Conservation (phyloP, 2,888 invertebrate genomes). For the Mesochorus sp. region DNA sequence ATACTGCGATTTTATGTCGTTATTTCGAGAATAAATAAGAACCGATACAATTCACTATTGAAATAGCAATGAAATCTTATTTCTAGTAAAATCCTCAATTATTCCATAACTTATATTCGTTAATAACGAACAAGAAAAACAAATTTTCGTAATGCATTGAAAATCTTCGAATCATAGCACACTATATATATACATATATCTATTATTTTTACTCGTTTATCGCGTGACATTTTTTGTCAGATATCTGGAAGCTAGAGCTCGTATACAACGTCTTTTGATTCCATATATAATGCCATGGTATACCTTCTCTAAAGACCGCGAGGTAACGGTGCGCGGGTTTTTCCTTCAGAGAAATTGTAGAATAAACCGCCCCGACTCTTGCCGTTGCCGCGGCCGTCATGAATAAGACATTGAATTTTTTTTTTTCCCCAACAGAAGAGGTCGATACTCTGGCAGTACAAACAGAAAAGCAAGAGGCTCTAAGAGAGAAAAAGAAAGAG, state of each 20-base stretch:
- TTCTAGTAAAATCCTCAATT: no score
- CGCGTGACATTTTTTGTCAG: not conserved
- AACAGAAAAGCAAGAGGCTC: conserved; percentile 8
- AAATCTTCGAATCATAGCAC: conserved; percentile 5
- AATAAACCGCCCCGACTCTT: conserved; percentile 52
- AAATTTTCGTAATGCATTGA: not conserved
- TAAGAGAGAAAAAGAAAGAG: no score
- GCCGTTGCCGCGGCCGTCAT: conserved; percentile 40
- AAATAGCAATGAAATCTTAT: no score
- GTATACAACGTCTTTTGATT: conserved; percentile 25
- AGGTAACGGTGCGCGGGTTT: conserved; percentile 5
- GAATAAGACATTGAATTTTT: conserved; percentile 61
- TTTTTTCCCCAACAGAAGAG: conserved; percentile 20
- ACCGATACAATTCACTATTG: no score
- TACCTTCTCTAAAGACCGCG: conserved; percentile 37
- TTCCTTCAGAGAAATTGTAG: conserved; percentile 43
- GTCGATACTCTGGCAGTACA: conserved; percentile 1
- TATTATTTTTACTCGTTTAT: not conserved
- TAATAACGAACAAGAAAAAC: not conserved
- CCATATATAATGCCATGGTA: conserved; percentile 37
- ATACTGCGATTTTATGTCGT: no score
- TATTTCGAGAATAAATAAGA: no score
- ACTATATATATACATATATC: no score
- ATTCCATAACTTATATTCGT: not conserved
- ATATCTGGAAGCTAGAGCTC: not conserved